Evolutionary conservation across 2,888 invertebrate genomes (phyloP), one percentile per base, ranked within the genome.

Genomic region (Dorcus parallelipipedus): DNA sequence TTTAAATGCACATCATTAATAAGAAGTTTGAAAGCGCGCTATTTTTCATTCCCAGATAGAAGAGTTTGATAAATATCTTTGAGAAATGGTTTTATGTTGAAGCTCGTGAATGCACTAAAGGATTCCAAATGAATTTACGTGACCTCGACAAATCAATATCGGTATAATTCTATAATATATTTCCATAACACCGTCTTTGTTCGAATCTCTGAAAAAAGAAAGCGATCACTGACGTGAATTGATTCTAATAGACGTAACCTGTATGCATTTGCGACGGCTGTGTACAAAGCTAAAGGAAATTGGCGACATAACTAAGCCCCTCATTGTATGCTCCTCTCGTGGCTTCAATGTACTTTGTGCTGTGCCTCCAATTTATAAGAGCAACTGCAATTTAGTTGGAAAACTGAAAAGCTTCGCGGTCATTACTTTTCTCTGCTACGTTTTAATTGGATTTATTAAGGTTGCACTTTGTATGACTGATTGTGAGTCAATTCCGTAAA

Each of bases 271-370:
- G 60, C 54, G 58, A 59, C 48, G 56, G 54, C 26, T 49, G 49
- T 55, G 63, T 59, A 65, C 63, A 67, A 64, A 64, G 60, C 64
- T 45, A 45, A 45, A 62, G 63, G 62, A 67, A 65, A 67, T 67
- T 67, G 65, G 61, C 64, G 63, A 65, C 64, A 64, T 64, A 64
- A 64, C 67, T 65, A 64, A 67, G 63, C 64, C 56, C 59, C 63
- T 45, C 60, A 67, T 62, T 67, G 64, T 60, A 60, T 45, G 45
- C 45, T 20, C 45, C 20, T 33, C 14, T 10, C 14, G 17, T 45
- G 45, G 3, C 42, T 42, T 17, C 42, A 14, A 20, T n/a, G 14
- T 20, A 45, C 14, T 45, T 45, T 45, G 42, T 45, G 45, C 20
- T 45, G 45, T 20, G 14, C 23, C 45, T 45, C 45, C 14, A 20